These are phyloP conservation scores for Trachelus tabidus DNA, from an alignment of 2,888 invertebrate genomes.

Conservation along the genomic window DNA sequence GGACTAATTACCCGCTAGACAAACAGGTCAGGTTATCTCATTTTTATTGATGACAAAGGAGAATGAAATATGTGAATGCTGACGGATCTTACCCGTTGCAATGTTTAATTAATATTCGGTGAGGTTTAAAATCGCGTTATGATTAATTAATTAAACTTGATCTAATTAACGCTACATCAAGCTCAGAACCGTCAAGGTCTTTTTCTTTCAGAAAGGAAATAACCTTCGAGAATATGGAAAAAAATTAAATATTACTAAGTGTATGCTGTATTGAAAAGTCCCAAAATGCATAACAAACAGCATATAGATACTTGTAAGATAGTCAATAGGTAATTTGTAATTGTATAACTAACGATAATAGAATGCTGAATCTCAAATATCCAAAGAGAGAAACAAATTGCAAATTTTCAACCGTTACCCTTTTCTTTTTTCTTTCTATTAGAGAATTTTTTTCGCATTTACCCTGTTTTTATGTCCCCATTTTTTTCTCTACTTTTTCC, in stretches of 20 bases:
- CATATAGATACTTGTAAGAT: not conserved
- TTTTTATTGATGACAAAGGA: not conserved
- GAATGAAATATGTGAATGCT: not conserved
- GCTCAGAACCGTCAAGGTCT: not conserved
- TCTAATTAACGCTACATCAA: not conserved
- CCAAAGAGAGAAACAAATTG: not conserved
- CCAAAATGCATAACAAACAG: not conserved
- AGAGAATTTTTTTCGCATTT: not conserved
- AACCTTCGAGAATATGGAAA: not conserved
- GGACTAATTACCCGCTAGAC: not conserved
- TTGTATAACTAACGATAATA: no score
- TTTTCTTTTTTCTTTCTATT: not conserved
- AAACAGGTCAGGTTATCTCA: not conserved
- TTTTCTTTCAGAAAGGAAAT: not conserved
- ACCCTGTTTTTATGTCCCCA: not conserved
- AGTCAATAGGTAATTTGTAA: not conserved
- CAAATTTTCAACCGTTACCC: not conserved
- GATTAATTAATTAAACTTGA: not conserved
- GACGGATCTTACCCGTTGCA: not conserved
- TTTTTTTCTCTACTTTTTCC: not conserved
- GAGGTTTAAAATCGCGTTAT: not conserved
- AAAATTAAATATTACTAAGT: not conserved
- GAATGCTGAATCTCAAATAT: not conserved
- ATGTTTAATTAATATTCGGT: not conserved
- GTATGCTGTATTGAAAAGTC: not conserved